Evolutionary conservation across 2,797 vertebrate species (phyloP), one percentile per base, ranked within the genome.

Genomic region (Coilia nasus): DNA sequence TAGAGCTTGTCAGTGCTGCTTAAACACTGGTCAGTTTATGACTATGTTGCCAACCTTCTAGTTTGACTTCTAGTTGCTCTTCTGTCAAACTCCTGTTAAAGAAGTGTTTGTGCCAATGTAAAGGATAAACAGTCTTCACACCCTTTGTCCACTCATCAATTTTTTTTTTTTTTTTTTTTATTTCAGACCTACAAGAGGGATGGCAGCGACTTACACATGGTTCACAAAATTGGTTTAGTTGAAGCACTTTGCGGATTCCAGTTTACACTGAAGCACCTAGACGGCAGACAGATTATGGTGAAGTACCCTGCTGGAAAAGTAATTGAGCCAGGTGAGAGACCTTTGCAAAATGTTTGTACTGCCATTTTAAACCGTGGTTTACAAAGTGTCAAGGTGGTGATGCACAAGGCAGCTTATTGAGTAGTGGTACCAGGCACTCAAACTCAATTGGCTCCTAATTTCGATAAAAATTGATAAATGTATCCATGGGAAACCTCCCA

Each of bases 191-290:
- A 95, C 92, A 97, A 94, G 88, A 96, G 98, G 93, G 98, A 99
- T 14, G 97, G 96, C 21, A 97, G 98, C 47, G 97, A 99, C 89
- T 92, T 99, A 92, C 96, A 96, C 89, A 97, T 99, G 96, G 98
- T 96, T 41, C 96, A 99, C 90, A 99, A 99, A 94, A 97, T 99
- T 10, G 98, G 97, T 82, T 97, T 99, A 59, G 97, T 98, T 87
- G 98, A 99, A 95, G 97, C 98, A 85, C 95, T 99, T 80, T 99
- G 98, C 90, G 98, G 98, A 84, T 99, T 99, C 94, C 98, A 99
- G 94, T 99, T 99, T 90, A 97, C 97, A 81, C 95, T 99, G 92
- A 99, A 98, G 92, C 98, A 99, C 93, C 96, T 99, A 88, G 98
- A 99, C 83, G 97, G 92, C 23, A 96, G 97, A 92, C 98, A 99